phyloP scores from a whole-genome alignment of 2,888 invertebrate species.

The Chouioia cunea region DNA sequence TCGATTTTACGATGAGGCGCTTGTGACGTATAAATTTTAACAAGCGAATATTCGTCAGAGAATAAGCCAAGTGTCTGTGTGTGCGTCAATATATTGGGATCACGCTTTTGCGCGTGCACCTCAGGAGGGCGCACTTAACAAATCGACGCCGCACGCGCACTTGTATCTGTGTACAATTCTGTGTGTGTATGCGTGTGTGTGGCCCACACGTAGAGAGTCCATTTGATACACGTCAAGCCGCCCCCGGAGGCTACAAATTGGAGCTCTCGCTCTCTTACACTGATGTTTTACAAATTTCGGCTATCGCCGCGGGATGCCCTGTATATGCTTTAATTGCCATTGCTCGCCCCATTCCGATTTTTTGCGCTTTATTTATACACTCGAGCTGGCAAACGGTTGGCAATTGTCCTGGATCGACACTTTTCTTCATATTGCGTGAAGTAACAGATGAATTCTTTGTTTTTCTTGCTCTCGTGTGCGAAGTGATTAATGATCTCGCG shows the following conservation, averaged over 20 bases:
- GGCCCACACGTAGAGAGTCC: constrained; percentile 24
- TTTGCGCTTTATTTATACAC: constrained; percentile 7
- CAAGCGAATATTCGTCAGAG: constrained; percentile 3
- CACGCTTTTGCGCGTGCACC: constrained; percentile 22
- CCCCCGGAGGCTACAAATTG: constrained; percentile 39
- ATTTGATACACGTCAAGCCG: constrained; percentile 28
- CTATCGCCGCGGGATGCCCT: constrained; percentile 25
- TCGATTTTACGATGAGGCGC: neutral
- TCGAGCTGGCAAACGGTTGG: too few species aligned
- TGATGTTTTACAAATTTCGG: constrained; percentile 44
- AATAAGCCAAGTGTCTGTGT: neutral
- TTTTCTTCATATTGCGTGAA: neutral
- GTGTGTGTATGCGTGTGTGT: neutral
- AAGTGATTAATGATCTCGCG: constrained; percentile 7
- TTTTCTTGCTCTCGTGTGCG: neutral
- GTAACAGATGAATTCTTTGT: constrained; percentile 5
- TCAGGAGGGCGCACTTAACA: constrained; percentile 42
- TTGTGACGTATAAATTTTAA: constrained; percentile 23
- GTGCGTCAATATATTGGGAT: constrained; percentile 41
- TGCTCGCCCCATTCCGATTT: neutral
- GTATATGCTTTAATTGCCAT: constrained; percentile 42
- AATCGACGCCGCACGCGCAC: constrained; percentile 27
- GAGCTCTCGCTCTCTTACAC: constrained; percentile 22
- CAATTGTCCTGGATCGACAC: neutral
- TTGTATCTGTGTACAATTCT: too few species aligned